Evolutionary conservation across 2,113 vertebrate genomes (phyloP).

Genomic region (Chamaetylas fuelleborni): DNA sequence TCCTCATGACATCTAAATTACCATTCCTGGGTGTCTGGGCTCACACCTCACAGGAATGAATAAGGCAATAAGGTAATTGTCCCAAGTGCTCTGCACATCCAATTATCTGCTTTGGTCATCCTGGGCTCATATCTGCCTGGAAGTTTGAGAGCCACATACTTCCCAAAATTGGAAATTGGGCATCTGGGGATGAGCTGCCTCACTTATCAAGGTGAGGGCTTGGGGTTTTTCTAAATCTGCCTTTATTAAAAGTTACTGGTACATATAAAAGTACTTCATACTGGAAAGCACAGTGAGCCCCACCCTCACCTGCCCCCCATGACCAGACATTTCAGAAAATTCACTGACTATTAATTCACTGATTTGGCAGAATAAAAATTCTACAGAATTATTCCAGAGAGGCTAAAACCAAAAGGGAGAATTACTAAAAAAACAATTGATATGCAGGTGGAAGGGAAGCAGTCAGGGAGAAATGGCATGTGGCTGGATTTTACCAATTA

Average conservation of each 20-base stretch:
- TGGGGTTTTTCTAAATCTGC: neutral
- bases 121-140: neutral
- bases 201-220: neutral
- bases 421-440: neutral
- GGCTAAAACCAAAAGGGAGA: neutral
- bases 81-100: neutral
- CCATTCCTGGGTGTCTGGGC: neutral
- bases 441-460: neutral
- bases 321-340: neutral
- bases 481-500: neutral
- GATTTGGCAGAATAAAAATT: neutral
- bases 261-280: neutral
- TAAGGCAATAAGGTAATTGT: constrained; percentile 12
- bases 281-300: neutral
- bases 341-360: neutral
- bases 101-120: neutral
- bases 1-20: constrained; percentile 28
- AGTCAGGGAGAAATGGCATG: neutral
- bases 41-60: neutral
- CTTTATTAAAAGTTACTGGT: neutral
- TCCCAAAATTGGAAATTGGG: neutral
- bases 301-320: neutral
- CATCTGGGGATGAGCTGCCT: neutral
- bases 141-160: neutral
- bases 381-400: neutral